These are phyloP conservation scores for Schizopygopsis malacanthus DNA, from an alignment of 2,797 vertebrate genomes.

Conservation along the genomic window DNA sequence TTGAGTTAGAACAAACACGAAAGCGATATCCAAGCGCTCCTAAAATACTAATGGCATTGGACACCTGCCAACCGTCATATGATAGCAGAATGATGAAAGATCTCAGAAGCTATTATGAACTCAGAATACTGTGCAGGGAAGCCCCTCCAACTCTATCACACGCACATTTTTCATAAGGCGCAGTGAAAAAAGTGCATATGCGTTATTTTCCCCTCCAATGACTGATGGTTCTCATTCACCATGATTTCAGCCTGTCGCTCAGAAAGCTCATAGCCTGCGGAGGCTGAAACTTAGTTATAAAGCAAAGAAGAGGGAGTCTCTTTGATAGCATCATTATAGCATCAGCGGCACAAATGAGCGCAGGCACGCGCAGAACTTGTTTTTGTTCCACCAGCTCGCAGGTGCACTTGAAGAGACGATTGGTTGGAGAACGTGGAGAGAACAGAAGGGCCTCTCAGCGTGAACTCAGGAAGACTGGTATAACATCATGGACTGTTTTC, in stretches of 20 bases:
- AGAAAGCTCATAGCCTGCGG: conserved; percentile 13
- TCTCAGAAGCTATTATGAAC: conserved; percentile 38
- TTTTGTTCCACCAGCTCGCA: conserved; percentile 45
- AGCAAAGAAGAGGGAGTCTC: conserved; percentile 19
- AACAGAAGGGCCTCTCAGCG: conserved; percentile 65
- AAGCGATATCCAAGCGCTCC: background rate
- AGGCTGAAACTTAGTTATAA: conserved; percentile 32
- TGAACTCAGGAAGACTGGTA: conserved; percentile 56
- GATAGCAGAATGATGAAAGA: conserved; percentile 37
- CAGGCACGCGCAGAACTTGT: conserved; percentile 16
- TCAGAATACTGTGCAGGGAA: background rate
- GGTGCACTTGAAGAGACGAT: conserved; percentile 51
- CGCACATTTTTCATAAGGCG: conserved; percentile 38
- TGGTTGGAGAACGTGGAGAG: conserved; percentile 36
- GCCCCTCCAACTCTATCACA: conserved; percentile 25
- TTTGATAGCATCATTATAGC: conserved; percentile 48
- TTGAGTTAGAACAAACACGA: conserved; percentile 45
- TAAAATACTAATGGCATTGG: conserved; percentile 28
- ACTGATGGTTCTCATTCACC: conserved; percentile 34
- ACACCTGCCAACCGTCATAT: conserved; percentile 37
- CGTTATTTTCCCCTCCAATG: conserved; percentile 32
- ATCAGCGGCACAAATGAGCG: conserved; percentile 6
- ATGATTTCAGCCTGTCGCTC: conserved; percentile 44
- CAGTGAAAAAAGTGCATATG: conserved; percentile 19
- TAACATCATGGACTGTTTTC: conserved; percentile 50